These are phyloP conservation scores for Drosophila melanogaster DNA, from an alignment of 1,140 invertebrate genomes.

Conservation along the genomic window Release_6_plus_ISO1_MT NT_033779.5:6583001-6583500, in stretches of 20 bases:
- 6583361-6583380: constrained; percentile 52
- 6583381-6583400: constrained; percentile 6
- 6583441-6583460: no score
- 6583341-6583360: constrained; percentile 77
- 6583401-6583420: background rate
- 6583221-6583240: background rate
- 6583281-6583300: constrained; percentile 81
- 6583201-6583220: constrained; percentile 23
- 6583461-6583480: constrained; percentile 6
- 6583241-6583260: background rate
- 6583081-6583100: no score
- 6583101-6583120: background rate
- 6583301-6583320: constrained; percentile 74
- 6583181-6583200: constrained; percentile 48
- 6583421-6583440: background rate
- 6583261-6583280: constrained; percentile 25
- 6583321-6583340: constrained; percentile 57
- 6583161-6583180: constrained; percentile 39
- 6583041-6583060: constrained; percentile 13
- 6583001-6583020: constrained; percentile 33
- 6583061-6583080: no score
- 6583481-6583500: constrained; percentile 55
- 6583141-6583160: constrained; percentile 71
- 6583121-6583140: constrained; percentile 60
- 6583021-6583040: constrained; percentile 43